phyloP scores from a whole-genome alignment of 2,113 vertebrate genomes.

The Callionymus lyra region DNA sequence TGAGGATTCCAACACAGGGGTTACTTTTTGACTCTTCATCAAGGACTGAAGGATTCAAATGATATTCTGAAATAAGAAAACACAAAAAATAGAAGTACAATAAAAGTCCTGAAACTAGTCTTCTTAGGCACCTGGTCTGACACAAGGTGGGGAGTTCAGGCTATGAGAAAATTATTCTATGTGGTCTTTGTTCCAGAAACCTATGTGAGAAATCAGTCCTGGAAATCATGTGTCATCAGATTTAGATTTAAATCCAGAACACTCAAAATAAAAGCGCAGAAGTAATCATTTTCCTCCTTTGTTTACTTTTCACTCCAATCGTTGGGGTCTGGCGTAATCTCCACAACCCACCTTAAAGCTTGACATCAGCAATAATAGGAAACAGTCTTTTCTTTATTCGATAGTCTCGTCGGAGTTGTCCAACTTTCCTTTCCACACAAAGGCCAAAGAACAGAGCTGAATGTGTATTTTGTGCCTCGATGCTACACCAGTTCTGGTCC shows the following conservation, averaged over 20 bases:
- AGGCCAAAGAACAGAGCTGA: conserved; percentile 10
- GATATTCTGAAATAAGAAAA: no score
- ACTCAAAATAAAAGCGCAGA: conserved; percentile 14
- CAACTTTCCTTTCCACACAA: conserved; percentile 22
- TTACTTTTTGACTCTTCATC: conserved; percentile 16
- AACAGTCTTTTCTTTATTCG: conserved; percentile 31
- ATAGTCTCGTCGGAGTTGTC: conserved; percentile 14
- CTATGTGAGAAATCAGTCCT: no score
- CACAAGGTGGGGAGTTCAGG: no score
- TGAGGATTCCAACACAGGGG: conserved; percentile 38
- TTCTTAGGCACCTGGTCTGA: no score
- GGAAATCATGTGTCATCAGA: no score
- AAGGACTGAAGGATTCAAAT: no score
- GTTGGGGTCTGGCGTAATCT: conserved; percentile 15
- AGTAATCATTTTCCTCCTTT: conserved; percentile 15
- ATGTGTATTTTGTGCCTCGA: conserved; percentile 1
- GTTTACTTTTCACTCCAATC: conserved; percentile 23
- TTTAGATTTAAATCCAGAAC: conserved; percentile 1
- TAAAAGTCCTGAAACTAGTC: no score
- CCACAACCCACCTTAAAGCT: conserved; percentile 13
- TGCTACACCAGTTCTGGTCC: conserved; percentile 4
- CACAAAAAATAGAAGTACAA: no score
- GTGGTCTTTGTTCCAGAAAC: no score
- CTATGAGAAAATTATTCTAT: no score
- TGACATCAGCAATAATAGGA: conserved; percentile 19